These are phyloP conservation scores for Cercopithecus mona DNA, from an alignment of 2,113 vertebrate genomes.

Conservation along the genomic window DNA sequence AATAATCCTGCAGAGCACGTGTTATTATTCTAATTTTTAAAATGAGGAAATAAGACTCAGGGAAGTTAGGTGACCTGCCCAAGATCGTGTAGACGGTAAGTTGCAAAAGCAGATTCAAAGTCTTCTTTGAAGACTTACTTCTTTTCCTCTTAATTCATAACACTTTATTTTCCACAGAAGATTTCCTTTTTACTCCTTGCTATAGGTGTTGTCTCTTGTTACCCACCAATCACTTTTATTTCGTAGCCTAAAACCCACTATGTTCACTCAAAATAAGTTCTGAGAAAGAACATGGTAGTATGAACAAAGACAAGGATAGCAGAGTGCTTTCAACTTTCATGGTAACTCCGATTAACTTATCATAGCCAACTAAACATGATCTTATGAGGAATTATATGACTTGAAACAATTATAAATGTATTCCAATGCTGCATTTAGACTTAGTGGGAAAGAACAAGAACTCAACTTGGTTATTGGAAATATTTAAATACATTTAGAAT, in stretches of 20 bases:
- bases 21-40: neutral
- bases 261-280: neutral
- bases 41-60: neutral
- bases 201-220: neutral
- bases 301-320: neutral
- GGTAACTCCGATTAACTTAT: neutral
- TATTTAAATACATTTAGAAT: neutral
- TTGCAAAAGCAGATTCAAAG: neutral
- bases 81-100: neutral
- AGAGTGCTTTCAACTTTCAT: neutral
- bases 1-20: neutral
- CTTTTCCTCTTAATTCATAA: too few species aligned
- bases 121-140: too few species aligned
- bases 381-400: neutral
- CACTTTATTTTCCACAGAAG: too few species aligned
- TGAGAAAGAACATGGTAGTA: neutral
- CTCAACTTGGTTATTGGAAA: neutral
- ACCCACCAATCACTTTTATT: neutral
- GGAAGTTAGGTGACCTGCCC: neutral
- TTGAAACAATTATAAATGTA: neutral
- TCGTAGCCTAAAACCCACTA: neutral
- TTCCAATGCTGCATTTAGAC: neutral
- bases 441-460: neutral
- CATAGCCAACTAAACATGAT: neutral
- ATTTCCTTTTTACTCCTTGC: neutral